Percentiles rank a stretch among this genome's conserved stretches.
Evolutionary conservation across 2,797 vertebrate genomes (phyloP).

Genomic region (Xenopus petersii): DNA sequence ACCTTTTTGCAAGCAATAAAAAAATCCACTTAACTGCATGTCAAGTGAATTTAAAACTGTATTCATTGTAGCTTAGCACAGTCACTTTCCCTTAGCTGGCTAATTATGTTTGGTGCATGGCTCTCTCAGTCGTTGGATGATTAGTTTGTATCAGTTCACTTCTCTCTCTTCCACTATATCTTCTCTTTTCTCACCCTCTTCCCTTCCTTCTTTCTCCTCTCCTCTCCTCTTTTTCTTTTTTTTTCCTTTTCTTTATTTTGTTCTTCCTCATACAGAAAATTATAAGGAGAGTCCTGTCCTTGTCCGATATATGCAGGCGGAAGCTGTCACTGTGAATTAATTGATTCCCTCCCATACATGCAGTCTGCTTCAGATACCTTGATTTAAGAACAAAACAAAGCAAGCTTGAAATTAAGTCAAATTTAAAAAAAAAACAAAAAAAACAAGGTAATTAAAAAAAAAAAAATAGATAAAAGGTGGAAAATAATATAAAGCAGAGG

Average conservation of each 20-base stretch:
- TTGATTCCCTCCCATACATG: conserved; percentile 36
- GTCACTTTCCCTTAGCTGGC: conserved; percentile 39
- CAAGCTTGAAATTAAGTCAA: neutral
- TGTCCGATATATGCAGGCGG: conserved; percentile 50
- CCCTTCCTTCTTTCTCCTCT: conserved; percentile 3
- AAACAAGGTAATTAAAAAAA: conserved; percentile 19
- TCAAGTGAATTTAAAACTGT: conserved; percentile 28
- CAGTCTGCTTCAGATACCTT: conserved; percentile 27
- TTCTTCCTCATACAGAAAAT: conserved; percentile 43
- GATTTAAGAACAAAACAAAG: conserved; percentile 31
- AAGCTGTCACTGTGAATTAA: conserved; percentile 51
- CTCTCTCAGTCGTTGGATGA: conserved; percentile 22
- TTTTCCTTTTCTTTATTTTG: conserved; percentile 12
- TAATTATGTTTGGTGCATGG: conserved; percentile 42
- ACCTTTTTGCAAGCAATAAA: conserved; percentile 48
- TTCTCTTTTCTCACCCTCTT: conserved; percentile 8
- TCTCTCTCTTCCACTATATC: conserved; percentile 20
- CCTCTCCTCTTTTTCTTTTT: neutral
- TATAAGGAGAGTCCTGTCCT: conserved; percentile 50
- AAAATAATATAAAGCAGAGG: conserved; percentile 6
- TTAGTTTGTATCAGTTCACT: conserved; percentile 38
- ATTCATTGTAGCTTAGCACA: conserved; percentile 29
- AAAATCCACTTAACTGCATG: conserved; percentile 42
- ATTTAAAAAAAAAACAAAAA: neutral
- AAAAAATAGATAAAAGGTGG: conserved; percentile 10